Base-by-base conservation (phyloP, 1,140 invertebrate genomes). In the Hypsibius dujardini region DNA sequence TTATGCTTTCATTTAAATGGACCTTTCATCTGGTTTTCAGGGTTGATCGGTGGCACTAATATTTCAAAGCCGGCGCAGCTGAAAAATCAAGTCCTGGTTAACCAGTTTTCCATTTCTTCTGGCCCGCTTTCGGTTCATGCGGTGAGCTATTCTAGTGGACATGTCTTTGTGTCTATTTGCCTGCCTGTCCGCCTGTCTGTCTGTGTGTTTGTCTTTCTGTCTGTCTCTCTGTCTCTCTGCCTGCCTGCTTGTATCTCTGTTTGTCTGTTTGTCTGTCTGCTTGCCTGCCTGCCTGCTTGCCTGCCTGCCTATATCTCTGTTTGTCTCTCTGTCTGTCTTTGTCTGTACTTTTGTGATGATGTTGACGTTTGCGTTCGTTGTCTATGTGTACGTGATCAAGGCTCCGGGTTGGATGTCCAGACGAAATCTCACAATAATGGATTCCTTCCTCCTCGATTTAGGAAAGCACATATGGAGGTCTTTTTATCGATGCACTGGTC, bases 401-500 rank as follows among this genome's bases (percentile, higher is more conserved):
- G n/a, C n/a, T n/a, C n/a, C n/a, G n/a, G n/a, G n/a, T n/a, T n/a
- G n/a, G n/a, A n/a, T n/a, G n/a, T 56, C 7, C 50, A 56, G n/a
- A 56, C n/a, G 7, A 56, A n/a, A 7, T 7, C 7, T n/a, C n/a
- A 7, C 7, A 56, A 7, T 56, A 7, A 56, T 56, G 50, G n/a
- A 56, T 56, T 56, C 7, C 7, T 56, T 56, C n/a, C n/a, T 56
- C n/a, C 7, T 56, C 50, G n/a, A n/a, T n/a, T n/a, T 56, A 67
- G 62, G 62, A 67, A 42, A 14, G 12, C 3, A 67, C 62, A 42
- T 67, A 67, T 42, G 62, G 62, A 12, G 62, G 62, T 14, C 42
- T 67, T 14, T 67, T 67, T 67, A 67, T 67, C 62, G 62, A 67
- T 67, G 62, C 62, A 42, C 62, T 67, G 42, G 62, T 67, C 3